Conservation (phyloP, 2,888 invertebrate species). For the Minunthozetes semirufus region DNA sequence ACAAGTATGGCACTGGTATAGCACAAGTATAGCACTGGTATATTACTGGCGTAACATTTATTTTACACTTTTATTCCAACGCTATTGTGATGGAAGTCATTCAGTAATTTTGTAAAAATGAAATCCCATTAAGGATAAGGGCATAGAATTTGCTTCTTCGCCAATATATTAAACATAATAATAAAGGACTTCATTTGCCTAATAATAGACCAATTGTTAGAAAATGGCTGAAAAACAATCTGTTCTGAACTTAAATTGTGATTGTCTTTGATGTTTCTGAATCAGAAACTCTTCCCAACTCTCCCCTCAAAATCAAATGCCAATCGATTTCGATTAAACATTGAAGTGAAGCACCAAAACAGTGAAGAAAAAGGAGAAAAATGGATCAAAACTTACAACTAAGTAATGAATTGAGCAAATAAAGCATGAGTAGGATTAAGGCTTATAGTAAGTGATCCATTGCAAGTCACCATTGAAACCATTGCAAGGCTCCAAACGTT, state of each 20-base stretch:
- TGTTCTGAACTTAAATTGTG: not conserved
- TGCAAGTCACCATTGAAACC: not conserved
- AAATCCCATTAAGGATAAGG: slow-evolving; percentile 27
- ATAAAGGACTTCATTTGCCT: not conserved
- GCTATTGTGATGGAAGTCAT: not conserved
- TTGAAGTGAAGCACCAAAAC: not conserved
- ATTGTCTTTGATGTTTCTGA: not conserved
- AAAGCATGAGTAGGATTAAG: slow-evolving; percentile 16
- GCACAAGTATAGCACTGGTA: not conserved
- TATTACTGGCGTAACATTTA: slow-evolving; percentile 6
- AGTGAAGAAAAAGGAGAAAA: not conserved
- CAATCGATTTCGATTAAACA: not conserved
- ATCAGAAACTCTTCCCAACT: too few species aligned
- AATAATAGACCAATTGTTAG: not conserved
- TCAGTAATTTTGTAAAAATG: slow-evolving; percentile 25
- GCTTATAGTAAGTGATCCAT: slow-evolving; percentile 24
- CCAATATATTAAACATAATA: not conserved
- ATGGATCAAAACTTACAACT: slow-evolving; percentile 4
- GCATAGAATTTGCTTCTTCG: slow-evolving; percentile 7
- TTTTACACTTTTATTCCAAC: slow-evolving; percentile 13
- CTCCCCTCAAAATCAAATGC: not conserved
- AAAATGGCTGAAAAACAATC: not conserved
- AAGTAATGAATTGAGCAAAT: slow-evolving; percentile 20
- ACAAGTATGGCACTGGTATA: not conserved
- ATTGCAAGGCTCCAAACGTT: not conserved